A percentile compares a stretch with the other conserved stretches of the same genome.
These are phyloP conservation scores for Erebia palarica DNA, from an alignment of 2,888 invertebrate genomes.

Conservation along the genomic window DNA sequence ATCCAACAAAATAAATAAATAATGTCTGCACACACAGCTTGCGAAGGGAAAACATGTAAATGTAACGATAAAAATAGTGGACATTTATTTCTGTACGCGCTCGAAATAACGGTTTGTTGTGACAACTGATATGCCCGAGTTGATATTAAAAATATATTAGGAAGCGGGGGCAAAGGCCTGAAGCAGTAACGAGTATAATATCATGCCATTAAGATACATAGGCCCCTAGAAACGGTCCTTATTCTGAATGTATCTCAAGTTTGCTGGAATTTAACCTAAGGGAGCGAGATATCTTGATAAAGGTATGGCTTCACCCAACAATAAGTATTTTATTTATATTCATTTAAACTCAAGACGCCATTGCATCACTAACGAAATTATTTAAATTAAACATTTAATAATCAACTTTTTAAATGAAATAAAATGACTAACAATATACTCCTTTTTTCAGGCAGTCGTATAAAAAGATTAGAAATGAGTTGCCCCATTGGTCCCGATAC, in stretches of 20 bases:
- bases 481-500: too few species aligned
- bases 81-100: constrained; percentile 29
- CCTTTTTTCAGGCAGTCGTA: too few species aligned
- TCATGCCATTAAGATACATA: background rate
- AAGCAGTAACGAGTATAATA: background rate
- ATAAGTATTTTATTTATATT: too few species aligned
- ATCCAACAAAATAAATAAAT: background rate
- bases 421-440: too few species aligned
- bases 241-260: background rate
- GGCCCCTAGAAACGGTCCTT: background rate
- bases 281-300: background rate
- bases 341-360: too few species aligned
- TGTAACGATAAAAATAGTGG: constrained; percentile 32
- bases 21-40: background rate
- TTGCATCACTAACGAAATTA: too few species aligned
- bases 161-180: constrained; percentile 3
- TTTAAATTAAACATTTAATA: too few species aligned
- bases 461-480: too few species aligned
- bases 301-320: background rate
- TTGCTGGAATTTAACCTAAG: background rate
- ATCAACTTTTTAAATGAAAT: too few species aligned
- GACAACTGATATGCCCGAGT: constrained; percentile 27
- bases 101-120: constrained; percentile 32
- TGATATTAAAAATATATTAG: constrained; percentile 32
- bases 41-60: constrained; percentile 25